phyloP scores from a whole-genome alignment of 2,888 invertebrate genomes.

The Helicoverpa assulta region DNA sequence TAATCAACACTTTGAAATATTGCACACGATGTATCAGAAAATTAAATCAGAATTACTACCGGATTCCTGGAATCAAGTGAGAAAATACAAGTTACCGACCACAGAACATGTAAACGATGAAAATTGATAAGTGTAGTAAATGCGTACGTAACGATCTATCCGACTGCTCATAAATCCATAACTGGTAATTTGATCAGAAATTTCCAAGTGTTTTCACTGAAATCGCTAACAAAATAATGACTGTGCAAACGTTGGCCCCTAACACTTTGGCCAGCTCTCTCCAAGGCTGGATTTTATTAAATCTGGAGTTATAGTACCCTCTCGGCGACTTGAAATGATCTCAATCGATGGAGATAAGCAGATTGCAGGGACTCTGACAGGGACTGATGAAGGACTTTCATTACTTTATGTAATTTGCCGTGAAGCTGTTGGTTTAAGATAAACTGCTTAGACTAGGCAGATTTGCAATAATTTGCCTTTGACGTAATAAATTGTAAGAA shows the following conservation, averaged over 20 bases:
- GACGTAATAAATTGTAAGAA: conserved; percentile 18
- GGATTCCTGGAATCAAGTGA: conserved; percentile 56
- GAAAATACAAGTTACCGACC: conserved; percentile 61
- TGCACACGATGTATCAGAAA: conserved; percentile 54
- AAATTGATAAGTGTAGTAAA: conserved; percentile 68
- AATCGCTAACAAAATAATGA: conserved; percentile 85
- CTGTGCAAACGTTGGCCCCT: conserved; percentile 72
- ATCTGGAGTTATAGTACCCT: conserved; percentile 81
- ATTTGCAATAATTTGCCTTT: conserved; percentile 26
- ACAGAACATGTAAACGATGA: conserved; percentile 67
- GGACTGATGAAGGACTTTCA: conserved; percentile 61
- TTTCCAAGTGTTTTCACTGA: conserved; percentile 85
- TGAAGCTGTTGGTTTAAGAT: conserved; percentile 53
- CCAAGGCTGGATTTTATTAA: conserved; percentile 81
- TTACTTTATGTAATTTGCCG: conserved; percentile 53
- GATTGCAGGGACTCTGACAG: conserved; percentile 68
- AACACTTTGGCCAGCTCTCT: conserved; percentile 85
- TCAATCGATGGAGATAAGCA: conserved; percentile 73
- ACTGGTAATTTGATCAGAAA: conserved; percentile 81
- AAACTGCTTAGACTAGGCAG: conserved; percentile 26
- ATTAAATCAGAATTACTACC: conserved; percentile 62
- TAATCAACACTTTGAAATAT: conserved; percentile 41
- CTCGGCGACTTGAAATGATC: conserved; percentile 77
- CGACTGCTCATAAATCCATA: conserved; percentile 74
- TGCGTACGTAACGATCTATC: conserved; percentile 71